Base-by-base conservation (phyloP, 2,888 invertebrate genomes). In the Entomobrya multifasciata region DNA sequence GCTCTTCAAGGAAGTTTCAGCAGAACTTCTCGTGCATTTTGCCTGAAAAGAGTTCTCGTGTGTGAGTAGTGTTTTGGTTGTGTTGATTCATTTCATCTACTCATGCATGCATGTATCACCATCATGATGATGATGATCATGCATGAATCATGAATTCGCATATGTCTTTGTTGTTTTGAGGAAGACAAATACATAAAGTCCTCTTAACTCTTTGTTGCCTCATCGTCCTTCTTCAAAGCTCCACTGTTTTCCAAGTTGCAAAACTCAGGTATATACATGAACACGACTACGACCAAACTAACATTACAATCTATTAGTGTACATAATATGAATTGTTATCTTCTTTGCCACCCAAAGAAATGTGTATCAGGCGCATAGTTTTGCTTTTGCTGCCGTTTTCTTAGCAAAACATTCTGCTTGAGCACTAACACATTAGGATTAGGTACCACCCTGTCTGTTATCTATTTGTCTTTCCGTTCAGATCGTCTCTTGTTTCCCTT, bases 111-210 rank as follows among this genome's bases (percentile, higher is more conserved):
- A 49, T 79, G 79, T 30, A 79, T 79, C 44, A 67, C 36, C 20
- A 67, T 44, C 41, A 67, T 67, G 17, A 41, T 25, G 13, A 57
- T 57, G 57, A 25, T 57, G 49, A 57, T 67, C 78, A 78, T 62
- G 65, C 65, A 79, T 79, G 79, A 79, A 79, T 79, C 79, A 79
- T 79, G 79, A 79, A 67, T 65, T 65, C 49, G 25, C 65, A 49
- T 67, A 72, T 44, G 44, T 44, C 44, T 62, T 79, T 65, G 36
- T 67, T 49, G 36, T 36, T 36, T 52, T 49, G 65, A 65, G 30
- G n/a, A 47, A 60, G 44, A 62, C 30, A 41, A 62, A 77, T 17
- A 57, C 44, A 52, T 20, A 77, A 78, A 30, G 10, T 79, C 22
- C 44, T 41, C 44, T 41, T 22, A 15, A 67, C 36, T 36, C 36